Evolutionary conservation across 2,797 vertebrate species (phyloP).

Genomic region (Brachymystax lenok): DNA sequence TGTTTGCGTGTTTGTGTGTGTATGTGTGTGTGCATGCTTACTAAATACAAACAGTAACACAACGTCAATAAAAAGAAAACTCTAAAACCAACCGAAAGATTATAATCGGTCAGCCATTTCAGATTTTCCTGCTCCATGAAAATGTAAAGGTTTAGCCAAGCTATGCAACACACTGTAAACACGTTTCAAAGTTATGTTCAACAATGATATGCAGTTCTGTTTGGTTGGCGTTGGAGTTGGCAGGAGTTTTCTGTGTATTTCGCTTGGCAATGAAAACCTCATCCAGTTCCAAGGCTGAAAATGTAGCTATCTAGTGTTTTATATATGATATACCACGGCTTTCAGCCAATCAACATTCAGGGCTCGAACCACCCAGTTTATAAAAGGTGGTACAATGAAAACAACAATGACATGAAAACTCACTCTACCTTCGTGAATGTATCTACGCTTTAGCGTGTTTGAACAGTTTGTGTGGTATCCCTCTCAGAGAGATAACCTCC

Average conservation of each 20-base stretch:
- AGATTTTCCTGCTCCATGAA: constrained; percentile 34
- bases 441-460: too few species aligned
- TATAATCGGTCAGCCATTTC: constrained; percentile 20
- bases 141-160: constrained; percentile 31
- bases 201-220: constrained; percentile 30
- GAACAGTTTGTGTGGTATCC: background rate
- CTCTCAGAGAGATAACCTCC: constrained; percentile 27
- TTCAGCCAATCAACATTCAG: too few species aligned
- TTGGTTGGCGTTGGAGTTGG: constrained; percentile 2
- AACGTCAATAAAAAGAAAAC: constrained; percentile 31
- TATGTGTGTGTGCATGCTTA: background rate
- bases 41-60: constrained; percentile 21
- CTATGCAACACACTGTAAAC: constrained; percentile 37
- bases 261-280: constrained; percentile 33
- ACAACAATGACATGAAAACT: constrained; percentile 21
- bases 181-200: constrained; percentile 35
- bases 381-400: constrained; percentile 35
- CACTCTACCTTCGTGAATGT: background rate
- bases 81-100: constrained; percentile 21
- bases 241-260: constrained; percentile 44
- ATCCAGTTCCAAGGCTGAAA: constrained; percentile 27
- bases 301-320: constrained; percentile 7
- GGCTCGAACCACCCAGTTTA: background rate
- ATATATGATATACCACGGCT: too few species aligned
- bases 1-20: too few species aligned